Base-by-base conservation (phyloP, 2,113 vertebrate species). In the Candoia aspera region DNA sequence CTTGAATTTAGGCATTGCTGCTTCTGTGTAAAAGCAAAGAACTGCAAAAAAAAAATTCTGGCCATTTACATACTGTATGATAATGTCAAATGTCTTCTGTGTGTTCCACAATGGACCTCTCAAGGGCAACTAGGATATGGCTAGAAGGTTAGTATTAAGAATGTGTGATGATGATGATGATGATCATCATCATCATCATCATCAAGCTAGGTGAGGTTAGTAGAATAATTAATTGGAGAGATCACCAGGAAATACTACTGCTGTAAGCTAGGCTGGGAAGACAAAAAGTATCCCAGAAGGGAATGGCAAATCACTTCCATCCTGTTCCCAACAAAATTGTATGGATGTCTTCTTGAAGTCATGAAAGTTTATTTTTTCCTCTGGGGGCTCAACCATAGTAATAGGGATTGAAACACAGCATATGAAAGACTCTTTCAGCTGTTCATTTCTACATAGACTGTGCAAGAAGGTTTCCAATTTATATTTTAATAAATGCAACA, bases 101-200 rank as follows among this genome's bases (percentile, higher is more conserved):
- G 12, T 88, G 46, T 94, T 60, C 57, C 92, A 58, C 19, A 93
- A n/a, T 2, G 13, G 57, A 91, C 23, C 17, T 91, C 42, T 85
- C 24, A 92, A 62, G 29, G 55, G 86, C 21, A 91, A 54, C 6
- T 42, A 59, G 59, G 59, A 26, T 85, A 33, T 21, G 8, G 33
- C 17, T 42, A 42, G 8, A 33, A 11, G 8, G 33, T 37, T 29
- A 83, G 19, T 42, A 53, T 46, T 60, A 84, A 62, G 21, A 84
- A 60, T 59, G 5, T 9, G 55, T 2, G 17, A 42, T 79, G 8
- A 42, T 79, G 33, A 17, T 79, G 1, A 79, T 79, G 2, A 37
- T 17, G n/a, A 49, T 42, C 42, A 42, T 42, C 19, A 3, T 26
- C 59, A 60, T 24, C 59, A 21, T 73, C 17, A 79, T 79, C 33